phyloP scores from a whole-genome alignment of 2,888 invertebrate species.

The Rhagium mordax region DNA sequence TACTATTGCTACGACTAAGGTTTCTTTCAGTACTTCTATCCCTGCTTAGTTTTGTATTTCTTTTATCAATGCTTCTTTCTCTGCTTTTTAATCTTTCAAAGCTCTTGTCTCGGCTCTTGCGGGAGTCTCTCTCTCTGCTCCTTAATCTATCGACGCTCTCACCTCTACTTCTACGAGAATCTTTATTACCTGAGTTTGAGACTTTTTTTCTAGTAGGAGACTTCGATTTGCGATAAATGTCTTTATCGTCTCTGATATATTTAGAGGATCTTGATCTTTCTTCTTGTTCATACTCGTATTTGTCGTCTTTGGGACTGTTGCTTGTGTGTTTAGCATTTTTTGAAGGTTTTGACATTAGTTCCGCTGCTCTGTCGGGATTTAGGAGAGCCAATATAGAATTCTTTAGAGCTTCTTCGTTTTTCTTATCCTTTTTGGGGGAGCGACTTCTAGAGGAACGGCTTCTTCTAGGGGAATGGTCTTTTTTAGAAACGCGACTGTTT shows the following conservation, averaged over 20 bases:
- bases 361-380: slow-evolving; percentile 28
- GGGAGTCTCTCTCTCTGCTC: not conserved
- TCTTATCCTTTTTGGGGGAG: not conserved
- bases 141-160: slow-evolving; percentile 1
- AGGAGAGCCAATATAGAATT: slow-evolving; percentile 34
- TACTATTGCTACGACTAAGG: slow-evolving; percentile 17
- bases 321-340: not conserved
- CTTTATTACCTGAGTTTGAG: not conserved
- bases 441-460: slow-evolving; percentile 15
- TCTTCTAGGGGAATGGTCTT: slow-evolving; percentile 19
- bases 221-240: slow-evolving; percentile 1
- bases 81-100: not conserved
- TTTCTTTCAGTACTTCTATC: slow-evolving; percentile 38
- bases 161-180: not conserved
- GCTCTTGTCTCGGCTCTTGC: not conserved
- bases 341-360: not conserved
- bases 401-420: slow-evolving; percentile 30
- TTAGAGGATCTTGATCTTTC: not conserved
- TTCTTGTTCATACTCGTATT: not conserved
- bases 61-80: slow-evolving; percentile 51
- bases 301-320: not conserved
- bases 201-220: not conserved
- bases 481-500: slow-evolving; percentile 13
- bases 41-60: slow-evolving; percentile 51
- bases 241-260: not conserved